These are phyloP conservation scores for Ophonus ardosiacus DNA, from an alignment of 2,888 invertebrate genomes.

Conservation along the genomic window DNA sequence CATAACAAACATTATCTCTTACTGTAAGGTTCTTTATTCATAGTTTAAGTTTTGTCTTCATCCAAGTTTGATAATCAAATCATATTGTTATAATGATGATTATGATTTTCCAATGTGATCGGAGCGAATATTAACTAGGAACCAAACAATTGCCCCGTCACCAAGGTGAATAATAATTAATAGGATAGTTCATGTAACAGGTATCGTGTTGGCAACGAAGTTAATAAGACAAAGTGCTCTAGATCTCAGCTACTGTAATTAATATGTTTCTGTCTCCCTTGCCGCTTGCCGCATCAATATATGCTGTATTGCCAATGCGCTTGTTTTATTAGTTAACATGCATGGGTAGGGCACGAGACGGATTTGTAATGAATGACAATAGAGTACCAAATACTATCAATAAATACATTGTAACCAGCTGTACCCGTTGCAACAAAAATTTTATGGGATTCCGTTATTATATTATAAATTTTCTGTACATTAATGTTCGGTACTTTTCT, in stretches of 20 bases:
- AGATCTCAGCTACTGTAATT: conserved; percentile 5
- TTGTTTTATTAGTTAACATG: neutral
- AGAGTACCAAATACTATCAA: neutral
- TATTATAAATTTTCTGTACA: too few species aligned
- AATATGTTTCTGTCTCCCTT: conserved; percentile 19
- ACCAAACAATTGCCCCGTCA: conserved; percentile 19
- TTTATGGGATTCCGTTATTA: too few species aligned
- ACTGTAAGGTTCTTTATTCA: too few species aligned
- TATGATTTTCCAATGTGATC: neutral
- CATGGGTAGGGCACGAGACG: neutral
- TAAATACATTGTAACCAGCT: neutral
- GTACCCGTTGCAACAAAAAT: too few species aligned
- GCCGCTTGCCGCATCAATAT: neutral
- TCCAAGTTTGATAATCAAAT: neutral
- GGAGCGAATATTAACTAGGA: conserved; percentile 5
- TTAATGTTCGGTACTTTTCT: too few species aligned
- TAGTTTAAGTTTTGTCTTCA: too few species aligned
- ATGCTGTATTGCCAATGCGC: neutral
- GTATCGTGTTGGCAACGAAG: neutral
- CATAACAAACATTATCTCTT: too few species aligned
- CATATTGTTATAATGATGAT: too few species aligned
- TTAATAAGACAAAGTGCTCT: conserved; percentile 39
- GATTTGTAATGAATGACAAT: neutral
- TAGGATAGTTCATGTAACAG: conserved; percentile 20
- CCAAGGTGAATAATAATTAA: conserved; percentile 43